Evolutionary conservation across 1,140 invertebrate species (phyloP).

Genomic region (honey bee (Apis mellifera)): DNA sequence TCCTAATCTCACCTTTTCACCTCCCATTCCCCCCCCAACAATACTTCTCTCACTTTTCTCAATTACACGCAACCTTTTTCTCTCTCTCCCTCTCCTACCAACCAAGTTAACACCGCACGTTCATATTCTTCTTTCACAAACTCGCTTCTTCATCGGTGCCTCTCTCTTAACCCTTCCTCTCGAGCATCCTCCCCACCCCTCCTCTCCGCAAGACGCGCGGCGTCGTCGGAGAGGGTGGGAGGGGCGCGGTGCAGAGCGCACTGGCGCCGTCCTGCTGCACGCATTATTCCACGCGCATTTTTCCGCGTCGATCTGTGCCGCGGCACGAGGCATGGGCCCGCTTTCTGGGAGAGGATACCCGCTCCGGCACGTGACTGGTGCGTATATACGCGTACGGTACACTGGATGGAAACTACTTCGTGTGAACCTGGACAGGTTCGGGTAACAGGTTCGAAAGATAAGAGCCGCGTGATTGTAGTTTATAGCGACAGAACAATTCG

Average conservation of each 20-base stretch:
- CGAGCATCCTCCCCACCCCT: not conserved
- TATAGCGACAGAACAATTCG: not conserved
- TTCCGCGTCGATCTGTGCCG: constrained; percentile 50
- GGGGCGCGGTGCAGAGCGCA: constrained; percentile 28
- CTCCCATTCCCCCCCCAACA: too few relatives aligned
- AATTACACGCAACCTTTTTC: too few relatives aligned
- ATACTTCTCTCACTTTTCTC: too few relatives aligned
- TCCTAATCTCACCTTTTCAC: too few relatives aligned
- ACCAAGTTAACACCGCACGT: too few relatives aligned
- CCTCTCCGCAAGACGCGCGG: constrained; percentile 22
- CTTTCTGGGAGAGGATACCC: constrained; percentile 47
- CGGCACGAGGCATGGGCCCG: constrained; percentile 27
- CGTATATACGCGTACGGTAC: not conserved
- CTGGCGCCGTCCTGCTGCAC: constrained; percentile 69
- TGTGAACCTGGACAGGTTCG: constrained; percentile 26
- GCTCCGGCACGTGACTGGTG: constrained; percentile 24
- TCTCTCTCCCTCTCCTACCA: too few relatives aligned
- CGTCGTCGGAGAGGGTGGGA: not conserved
- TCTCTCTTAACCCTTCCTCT: constrained; percentile 15
- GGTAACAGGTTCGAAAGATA: constrained; percentile 1
- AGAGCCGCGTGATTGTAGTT: not conserved
- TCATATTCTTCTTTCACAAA: not conserved
- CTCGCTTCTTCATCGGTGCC: not conserved
- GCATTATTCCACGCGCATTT: constrained; percentile 65
- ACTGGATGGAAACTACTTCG: too few relatives aligned